Base-by-base conservation (phyloP, 2,797 vertebrate species). In the Halcyon chelicuti region DNA sequence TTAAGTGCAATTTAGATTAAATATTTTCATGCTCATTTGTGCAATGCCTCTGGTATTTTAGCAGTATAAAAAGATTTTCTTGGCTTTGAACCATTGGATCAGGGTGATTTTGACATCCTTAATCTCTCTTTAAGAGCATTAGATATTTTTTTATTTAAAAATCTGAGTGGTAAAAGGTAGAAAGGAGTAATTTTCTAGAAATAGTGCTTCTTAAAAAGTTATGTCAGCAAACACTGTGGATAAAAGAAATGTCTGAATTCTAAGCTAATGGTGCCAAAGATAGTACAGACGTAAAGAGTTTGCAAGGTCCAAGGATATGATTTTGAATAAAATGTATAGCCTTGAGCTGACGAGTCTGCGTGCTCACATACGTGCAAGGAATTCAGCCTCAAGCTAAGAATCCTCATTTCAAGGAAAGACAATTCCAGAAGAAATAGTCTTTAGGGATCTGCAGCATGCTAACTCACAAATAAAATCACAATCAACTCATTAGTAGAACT, bases 1-100 rank as follows among this genome's bases (percentile, higher is more conserved):
- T 96, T 95, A 96, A 94, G 49, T 93, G 84, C 88, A 93, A 97
- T 97, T 97, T 96, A 94, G 90, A 94, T 97, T 96, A 97, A 97
- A 94, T 57, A 18, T 93, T 92, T 97, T 97, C 95, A 96, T 94
- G 73, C 91, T 97, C 91, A 92, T 98, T 98, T 97, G 81, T 95
- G 94, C 93, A 95, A 83, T 89, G 94, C 85, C 95, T 89, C 91
- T 94, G 94, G 80, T 91, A 86, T 94, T 97, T 96, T 94, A 96
- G 86, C 94, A 88, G 88, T 94, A 96, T 96, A 86, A 96, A 97
- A 97, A 97, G 96, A 96, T 97, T 96, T 97, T 74, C 91, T 94
- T 91, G 84, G 85, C 90, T 94, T 95, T 73, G 94, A 94, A 93
- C 94, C 62, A 65, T 85, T 95, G 94, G 80, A 96, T 97, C 80